Conservation (phyloP, 2,888 invertebrate species). For the Coremacera marginata region DNA sequence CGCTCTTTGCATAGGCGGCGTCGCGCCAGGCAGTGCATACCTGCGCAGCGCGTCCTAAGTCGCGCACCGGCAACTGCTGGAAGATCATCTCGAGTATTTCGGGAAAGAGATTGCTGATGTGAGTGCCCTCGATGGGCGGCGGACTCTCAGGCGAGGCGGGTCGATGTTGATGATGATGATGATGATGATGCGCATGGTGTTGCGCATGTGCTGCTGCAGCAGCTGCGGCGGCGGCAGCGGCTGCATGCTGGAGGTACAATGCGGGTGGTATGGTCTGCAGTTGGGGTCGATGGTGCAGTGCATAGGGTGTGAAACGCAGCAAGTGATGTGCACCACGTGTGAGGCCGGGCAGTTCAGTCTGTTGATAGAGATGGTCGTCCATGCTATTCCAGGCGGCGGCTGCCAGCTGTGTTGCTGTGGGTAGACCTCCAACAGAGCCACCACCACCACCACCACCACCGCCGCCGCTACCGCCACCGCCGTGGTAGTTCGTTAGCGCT, state of each 20-base stretch:
- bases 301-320: slow-evolving; percentile 73
- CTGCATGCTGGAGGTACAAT: slow-evolving; percentile 62
- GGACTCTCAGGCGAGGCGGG: slow-evolving; percentile 68
- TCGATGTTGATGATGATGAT: slow-evolving; percentile 65
- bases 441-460: too few species aligned
- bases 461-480: slow-evolving; percentile 53
- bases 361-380: slow-evolving; percentile 66
- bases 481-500: slow-evolving; percentile 65
- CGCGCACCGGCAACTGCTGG: slow-evolving; percentile 87
- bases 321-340: slow-evolving; percentile 67
- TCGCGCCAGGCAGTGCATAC: slow-evolving; percentile 92
- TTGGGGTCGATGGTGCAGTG: slow-evolving; percentile 77
- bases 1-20: slow-evolving; percentile 90
- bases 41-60: slow-evolving; percentile 91
- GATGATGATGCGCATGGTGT: slow-evolving; percentile 64
- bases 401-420: slow-evolving; percentile 52
- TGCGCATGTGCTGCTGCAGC: slow-evolving; percentile 63
- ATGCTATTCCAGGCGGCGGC: slow-evolving; percentile 57
- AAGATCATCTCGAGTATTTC: slow-evolving; percentile 94
- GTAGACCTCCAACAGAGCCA: slow-evolving; percentile 45
- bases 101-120: slow-evolving; percentile 90
- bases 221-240: slow-evolving; percentile 52
- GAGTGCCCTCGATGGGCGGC: slow-evolving; percentile 74
- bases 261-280: slow-evolving; percentile 64
- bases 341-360: slow-evolving; percentile 68